Conservation (phyloP, 1,140 invertebrate species). For the Trachelipus rathkii region DNA sequence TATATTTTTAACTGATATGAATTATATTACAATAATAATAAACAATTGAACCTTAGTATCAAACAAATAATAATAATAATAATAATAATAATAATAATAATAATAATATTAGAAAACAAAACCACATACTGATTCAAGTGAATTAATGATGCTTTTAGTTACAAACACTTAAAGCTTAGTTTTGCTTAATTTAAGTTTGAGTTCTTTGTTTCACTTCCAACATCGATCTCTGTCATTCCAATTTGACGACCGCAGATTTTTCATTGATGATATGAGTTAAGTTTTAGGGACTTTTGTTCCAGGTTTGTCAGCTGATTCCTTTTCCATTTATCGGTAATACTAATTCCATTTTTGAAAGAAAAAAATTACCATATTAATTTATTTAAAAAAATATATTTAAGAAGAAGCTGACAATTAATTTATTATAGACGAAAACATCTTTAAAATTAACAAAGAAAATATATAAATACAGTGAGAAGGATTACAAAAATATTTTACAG, state of each 20-base stretch:
- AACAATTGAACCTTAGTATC: no score
- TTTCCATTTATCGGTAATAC: constrained; percentile 73
- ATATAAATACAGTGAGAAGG: no score
- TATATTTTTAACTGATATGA: no score
- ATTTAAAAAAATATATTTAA: no score
- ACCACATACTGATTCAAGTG: constrained; percentile 88
- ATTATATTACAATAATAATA: no score
- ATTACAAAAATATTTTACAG: no score
- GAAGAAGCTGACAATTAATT: no score
- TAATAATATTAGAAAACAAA: background rate
- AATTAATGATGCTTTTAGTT: constrained; percentile 87
- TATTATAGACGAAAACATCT: no score
- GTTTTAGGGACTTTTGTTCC: constrained; percentile 77
- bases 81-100: no score
- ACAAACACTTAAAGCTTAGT: constrained; percentile 83
- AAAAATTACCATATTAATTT: no score
- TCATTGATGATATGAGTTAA: constrained; percentile 85
- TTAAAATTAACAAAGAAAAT: no score
- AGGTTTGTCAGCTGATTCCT: constrained; percentile 74
- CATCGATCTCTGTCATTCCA: constrained; percentile 78
- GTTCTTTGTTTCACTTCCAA: constrained; percentile 85
- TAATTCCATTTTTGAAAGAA: constrained; percentile 61
- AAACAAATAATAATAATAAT: no score
- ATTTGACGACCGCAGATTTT: constrained; percentile 79
- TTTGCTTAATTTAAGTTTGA: constrained; percentile 80